Evolutionary conservation across 2,113 vertebrate species (phyloP).

Genomic region (Hemicordylus capensis): DNA sequence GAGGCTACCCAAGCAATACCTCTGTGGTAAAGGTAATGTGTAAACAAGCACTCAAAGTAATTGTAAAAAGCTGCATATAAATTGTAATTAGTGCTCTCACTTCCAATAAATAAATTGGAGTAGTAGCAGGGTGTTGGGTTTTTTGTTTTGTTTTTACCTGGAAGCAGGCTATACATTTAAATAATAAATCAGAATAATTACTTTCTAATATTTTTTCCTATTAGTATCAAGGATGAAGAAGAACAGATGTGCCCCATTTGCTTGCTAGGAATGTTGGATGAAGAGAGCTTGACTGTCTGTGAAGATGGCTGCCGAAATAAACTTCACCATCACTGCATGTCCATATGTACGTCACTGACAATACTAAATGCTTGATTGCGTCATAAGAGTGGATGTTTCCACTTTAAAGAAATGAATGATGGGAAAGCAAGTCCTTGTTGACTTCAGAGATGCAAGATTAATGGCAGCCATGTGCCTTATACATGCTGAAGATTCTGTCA

Average conservation of each 20-base stretch:
- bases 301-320: slow-evolving; percentile 93
- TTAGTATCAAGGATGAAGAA: slow-evolving; percentile 90
- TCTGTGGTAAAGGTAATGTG: neutral
- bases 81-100: neutral
- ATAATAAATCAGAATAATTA: neutral
- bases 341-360: slow-evolving; percentile 84
- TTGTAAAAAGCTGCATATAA: neutral
- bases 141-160: neutral
- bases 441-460: neutral
- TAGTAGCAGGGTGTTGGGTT: too few species aligned
- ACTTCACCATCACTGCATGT: slow-evolving; percentile 94
- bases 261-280: slow-evolving; percentile 90
- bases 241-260: slow-evolving; percentile 94
- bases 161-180: neutral
- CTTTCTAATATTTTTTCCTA: slow-evolving; percentile 25
- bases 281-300: slow-evolving; percentile 88
- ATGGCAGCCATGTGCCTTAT: neutral
- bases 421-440: neutral
- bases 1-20: neutral
- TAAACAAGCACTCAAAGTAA: neutral
- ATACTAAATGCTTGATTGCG: neutral
- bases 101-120: neutral
- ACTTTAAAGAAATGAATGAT: neutral
- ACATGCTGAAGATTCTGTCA: neutral
- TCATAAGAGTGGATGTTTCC: neutral